phyloP scores from a whole-genome alignment of 2,888 invertebrate species.

The Tromatobia lineatoria region DNA sequence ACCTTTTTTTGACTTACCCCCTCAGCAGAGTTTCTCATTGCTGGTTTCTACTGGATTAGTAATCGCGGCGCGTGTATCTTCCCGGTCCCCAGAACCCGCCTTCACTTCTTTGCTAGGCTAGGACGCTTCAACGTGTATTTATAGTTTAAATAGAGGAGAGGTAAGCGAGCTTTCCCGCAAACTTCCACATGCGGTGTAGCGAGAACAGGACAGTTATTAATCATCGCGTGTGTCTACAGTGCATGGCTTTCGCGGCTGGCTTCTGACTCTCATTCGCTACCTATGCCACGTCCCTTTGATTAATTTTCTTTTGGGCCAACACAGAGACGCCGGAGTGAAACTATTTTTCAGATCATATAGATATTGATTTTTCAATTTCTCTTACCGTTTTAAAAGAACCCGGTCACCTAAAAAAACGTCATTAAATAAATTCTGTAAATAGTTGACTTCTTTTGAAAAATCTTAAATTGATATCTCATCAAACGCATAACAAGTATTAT shows the following conservation, averaged over 20 bases:
- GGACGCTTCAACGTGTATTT: conserved; percentile 35
- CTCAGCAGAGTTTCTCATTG: conserved; percentile 37
- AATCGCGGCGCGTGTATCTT: conserved; percentile 61
- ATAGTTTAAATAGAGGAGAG: conserved; percentile 42
- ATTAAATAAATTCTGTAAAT: too few species aligned
- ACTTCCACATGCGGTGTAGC: conserved; percentile 53
- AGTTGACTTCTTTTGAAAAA: too few species aligned
- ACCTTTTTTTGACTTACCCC: conserved; percentile 54
- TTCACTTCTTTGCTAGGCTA: conserved; percentile 55
- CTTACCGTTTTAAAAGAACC: too few species aligned
- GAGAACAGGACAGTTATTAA: conserved; percentile 66
- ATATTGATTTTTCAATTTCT: too few species aligned
- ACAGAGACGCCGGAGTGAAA: not conserved
- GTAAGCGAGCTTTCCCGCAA: conserved; percentile 55
- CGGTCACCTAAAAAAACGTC: too few species aligned
- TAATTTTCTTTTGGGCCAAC: conserved; percentile 60
- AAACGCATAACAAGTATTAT: too few species aligned
- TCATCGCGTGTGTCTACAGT: conserved; percentile 59
- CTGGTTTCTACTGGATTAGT: conserved; percentile 47
- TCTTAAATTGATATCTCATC: too few species aligned
- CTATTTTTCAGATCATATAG: too few species aligned
- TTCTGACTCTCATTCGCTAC: conserved; percentile 41
- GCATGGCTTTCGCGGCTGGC: conserved; percentile 38
- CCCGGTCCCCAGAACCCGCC: conserved; percentile 54
- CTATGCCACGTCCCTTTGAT: conserved; percentile 55